Conservation (phyloP, 1,140 invertebrate species). For the Ceratina calcarata region DNA sequence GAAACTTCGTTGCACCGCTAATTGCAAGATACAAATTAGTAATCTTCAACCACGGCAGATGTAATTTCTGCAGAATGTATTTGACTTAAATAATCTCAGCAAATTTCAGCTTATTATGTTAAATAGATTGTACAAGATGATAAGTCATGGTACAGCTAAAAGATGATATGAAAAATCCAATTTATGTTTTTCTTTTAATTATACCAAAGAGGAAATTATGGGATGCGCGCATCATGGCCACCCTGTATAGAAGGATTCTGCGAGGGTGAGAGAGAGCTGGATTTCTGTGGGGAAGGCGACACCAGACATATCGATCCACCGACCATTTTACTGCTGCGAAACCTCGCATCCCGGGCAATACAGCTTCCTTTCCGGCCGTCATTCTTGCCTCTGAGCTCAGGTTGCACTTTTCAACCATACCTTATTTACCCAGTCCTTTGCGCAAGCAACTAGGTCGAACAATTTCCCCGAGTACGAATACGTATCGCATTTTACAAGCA, state of each 20-base stretch:
- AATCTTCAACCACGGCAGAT: too few relatives aligned
- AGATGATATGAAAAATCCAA: too few relatives aligned
- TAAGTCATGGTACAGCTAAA: too few relatives aligned
- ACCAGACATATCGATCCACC: constrained; percentile 38
- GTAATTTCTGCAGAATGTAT: too few relatives aligned
- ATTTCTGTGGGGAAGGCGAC: constrained; percentile 18
- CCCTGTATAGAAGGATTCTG: background rate
- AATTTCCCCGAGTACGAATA: background rate
- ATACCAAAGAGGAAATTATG: background rate
- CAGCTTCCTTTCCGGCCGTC: constrained; percentile 20
- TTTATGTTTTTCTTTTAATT: too few relatives aligned
- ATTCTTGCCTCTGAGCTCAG: background rate
- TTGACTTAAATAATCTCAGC: too few relatives aligned
- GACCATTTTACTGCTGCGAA: constrained; percentile 31
- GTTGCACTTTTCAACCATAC: background rate
- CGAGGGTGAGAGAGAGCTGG: background rate
- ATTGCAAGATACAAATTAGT: background rate
- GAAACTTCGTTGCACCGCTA: constrained; percentile 13
- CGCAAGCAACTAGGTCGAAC: background rate
- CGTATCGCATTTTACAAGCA: background rate
- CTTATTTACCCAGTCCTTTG: background rate
- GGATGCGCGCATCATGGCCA: too few relatives aligned
- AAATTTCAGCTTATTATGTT: too few relatives aligned
- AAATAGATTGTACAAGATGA: too few relatives aligned
- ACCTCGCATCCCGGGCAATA: constrained; percentile 27